phyloP scores from a whole-genome alignment of 2,888 invertebrate species.

The Epistrophe grossulariae region DNA sequence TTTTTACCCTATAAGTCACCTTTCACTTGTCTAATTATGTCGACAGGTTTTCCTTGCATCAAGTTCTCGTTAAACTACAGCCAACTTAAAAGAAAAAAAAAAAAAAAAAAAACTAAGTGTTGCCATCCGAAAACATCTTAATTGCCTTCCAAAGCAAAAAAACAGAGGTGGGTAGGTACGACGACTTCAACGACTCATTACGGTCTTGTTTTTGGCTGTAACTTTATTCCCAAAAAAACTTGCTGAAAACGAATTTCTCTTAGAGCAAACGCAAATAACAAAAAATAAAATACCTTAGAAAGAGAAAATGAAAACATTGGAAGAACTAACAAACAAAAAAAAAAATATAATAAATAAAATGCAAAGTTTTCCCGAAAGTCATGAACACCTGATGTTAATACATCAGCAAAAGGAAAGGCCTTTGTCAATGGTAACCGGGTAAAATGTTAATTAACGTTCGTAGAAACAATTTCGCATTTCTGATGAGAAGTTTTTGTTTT shows the following conservation, averaged over 20 bases:
- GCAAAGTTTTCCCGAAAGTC: conserved; percentile 66
- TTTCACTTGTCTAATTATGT: conserved; percentile 67
- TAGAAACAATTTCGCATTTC: conserved; percentile 64
- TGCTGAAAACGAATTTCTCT: conserved; percentile 28
- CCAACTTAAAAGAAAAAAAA: conserved; percentile 25
- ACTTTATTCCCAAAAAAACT: conserved; percentile 21
- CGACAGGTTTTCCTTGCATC: conserved; percentile 22
- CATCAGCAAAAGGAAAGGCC: conserved; percentile 49
- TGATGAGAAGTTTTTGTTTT: conserved; percentile 65
- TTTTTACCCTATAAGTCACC: conserved; percentile 45
- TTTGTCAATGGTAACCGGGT: conserved; percentile 65
- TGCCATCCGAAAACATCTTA: conserved; percentile 63
- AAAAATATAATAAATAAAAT: conserved; percentile 60
- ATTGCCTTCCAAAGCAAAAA: conserved; percentile 54
- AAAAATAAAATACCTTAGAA: conserved; percentile 16
- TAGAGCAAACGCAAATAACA: conserved; percentile 1
- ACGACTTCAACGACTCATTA: conserved; percentile 67
- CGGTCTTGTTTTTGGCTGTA: conserved; percentile 59
- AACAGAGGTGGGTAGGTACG: conserved; percentile 18
- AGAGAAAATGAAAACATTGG: conserved; percentile 17
- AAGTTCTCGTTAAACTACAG: conserved; percentile 21
- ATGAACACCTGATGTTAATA: conserved; percentile 74
- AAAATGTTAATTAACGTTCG: conserved; percentile 71
- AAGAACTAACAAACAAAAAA: conserved; percentile 11
- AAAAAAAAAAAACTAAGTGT: conserved; percentile 17